Evolutionary conservation across 2,797 vertebrate genomes (phyloP), one percentile per base, ranked within the genome.

Genomic region (Brachymystax lenok): DNA sequence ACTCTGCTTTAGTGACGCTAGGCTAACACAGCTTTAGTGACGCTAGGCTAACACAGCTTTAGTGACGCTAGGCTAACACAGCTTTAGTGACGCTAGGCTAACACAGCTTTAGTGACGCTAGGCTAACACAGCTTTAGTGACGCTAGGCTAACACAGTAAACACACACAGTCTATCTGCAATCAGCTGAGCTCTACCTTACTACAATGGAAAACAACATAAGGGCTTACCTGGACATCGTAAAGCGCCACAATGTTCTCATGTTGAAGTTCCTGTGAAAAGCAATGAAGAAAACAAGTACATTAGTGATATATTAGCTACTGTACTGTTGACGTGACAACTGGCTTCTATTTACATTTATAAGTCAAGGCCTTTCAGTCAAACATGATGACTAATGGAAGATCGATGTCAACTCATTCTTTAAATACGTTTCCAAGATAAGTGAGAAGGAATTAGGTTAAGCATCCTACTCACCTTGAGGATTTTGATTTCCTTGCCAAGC

Each of bases 171-270:
- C 28, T 2, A 13, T 17, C 16, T 40, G 66, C 64, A 30, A 52
- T 67, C 40, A 54, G n/a, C 24, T n/a, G 4, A 72, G 13, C 46
- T 12, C 66, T 4, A 21, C 2, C 73, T 66, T 21, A 61, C 66
- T 74, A 68, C 63, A 17, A 16, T 21, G 21, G 24, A 54, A 16
- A 27, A 52, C n/a, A 40, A 81, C 50, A 79, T 30, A 76, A 1
- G 70, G 61, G 84, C 86, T 83, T 95, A 99, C 97, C 96, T 99
- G 97, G 79, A 99, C 97, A 91, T 99, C 98, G 71, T 99, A 99
- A 84, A 99, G 97, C 28, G 96, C 97, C 83, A 99, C 98, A 71
- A 99, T 99, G 89, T 99, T 99, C 91, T 98, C 98, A 88, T 99
- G 98, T 88, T 99, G 97, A 90, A 99, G 95, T 88, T 99, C 97